These are phyloP conservation scores for Telmatherina bonti DNA, from an alignment of 2,797 vertebrate species.

Conservation along the genomic window DNA sequence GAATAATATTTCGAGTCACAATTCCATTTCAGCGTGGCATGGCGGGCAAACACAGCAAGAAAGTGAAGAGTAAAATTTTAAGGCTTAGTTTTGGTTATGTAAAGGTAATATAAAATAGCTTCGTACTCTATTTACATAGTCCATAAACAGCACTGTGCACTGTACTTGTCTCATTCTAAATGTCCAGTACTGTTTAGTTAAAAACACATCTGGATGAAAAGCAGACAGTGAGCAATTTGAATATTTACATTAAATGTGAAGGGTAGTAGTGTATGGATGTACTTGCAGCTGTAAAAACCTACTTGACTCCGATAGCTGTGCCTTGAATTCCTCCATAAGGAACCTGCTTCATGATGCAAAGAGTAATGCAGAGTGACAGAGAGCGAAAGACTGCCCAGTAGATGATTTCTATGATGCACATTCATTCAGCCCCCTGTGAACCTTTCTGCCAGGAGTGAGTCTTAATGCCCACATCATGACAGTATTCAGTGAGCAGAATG, in stretches of 20 bases:
- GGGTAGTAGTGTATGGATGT: constrained; percentile 11
- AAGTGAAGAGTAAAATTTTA: constrained; percentile 57
- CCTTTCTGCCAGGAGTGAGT: constrained; percentile 65
- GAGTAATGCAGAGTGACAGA: constrained; percentile 9
- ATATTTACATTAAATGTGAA: constrained; percentile 39
- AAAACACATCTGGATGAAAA: background rate
- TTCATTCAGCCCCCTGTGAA: constrained; percentile 63
- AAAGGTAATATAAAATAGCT: constrained; percentile 51
- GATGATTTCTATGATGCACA: constrained; percentile 59
- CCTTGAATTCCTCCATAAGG: constrained; percentile 26
- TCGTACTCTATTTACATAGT: constrained; percentile 51
- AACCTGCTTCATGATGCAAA: constrained; percentile 46
- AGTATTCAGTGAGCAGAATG: constrained; percentile 73
- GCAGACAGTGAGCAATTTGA: background rate
- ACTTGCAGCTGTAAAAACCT: constrained; percentile 15
- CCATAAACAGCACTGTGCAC: constrained; percentile 7
- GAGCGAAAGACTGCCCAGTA: constrained; percentile 26
- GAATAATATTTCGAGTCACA: constrained; percentile 75
- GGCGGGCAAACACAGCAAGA: constrained; percentile 64
- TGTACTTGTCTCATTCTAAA: constrained; percentile 50
- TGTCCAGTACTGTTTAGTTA: constrained; percentile 29
- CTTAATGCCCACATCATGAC: constrained; percentile 76
- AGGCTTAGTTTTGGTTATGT: constrained; percentile 53
- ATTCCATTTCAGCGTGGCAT: constrained; percentile 51
- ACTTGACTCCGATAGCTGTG: constrained; percentile 11